phyloP scores from a whole-genome alignment of 2,113 vertebrate species.

The pig (Sus scrofa) region DNA sequence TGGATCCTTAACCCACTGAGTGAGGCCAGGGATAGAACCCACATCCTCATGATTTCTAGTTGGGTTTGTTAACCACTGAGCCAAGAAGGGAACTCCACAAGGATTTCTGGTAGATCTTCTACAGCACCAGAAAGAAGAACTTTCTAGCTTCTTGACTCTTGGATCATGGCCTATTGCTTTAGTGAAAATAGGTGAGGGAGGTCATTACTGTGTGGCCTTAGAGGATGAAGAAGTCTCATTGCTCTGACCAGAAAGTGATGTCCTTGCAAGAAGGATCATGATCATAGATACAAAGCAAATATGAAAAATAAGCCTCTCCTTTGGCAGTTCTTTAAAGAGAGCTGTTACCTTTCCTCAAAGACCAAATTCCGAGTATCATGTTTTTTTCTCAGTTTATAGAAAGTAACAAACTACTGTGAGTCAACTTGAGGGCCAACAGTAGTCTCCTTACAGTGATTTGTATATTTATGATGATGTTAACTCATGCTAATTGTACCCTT shows the following conservation, averaged over 20 bases:
- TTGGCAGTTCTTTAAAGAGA: slow-evolving; percentile 25
- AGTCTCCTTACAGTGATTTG: neutral
- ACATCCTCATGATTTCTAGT: no score
- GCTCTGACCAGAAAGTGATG: neutral
- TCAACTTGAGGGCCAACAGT: neutral
- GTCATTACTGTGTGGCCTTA: neutral
- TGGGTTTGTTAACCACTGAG: no score
- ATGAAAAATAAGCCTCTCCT: slow-evolving; percentile 9
- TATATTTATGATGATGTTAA: neutral
- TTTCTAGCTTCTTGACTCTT: neutral
- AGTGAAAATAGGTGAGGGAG: slow-evolving; percentile 20
- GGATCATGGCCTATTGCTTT: neutral
- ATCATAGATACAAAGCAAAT: slow-evolving; percentile 18
- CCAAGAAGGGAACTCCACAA: no score
- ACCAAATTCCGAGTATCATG: neutral
- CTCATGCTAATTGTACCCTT: neutral
- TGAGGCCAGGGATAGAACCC: no score
- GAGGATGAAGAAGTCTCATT: neutral
- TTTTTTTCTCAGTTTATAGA: slow-evolving; percentile 9
- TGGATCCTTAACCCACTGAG: no score
- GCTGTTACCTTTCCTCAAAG: neutral
- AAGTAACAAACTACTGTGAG: neutral
- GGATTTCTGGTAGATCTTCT: neutral
- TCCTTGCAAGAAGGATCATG: neutral
- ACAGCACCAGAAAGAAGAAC: neutral